These are phyloP conservation scores for Agyllia agylla DNA, from an alignment of 2,888 invertebrate species.

Conservation along the genomic window DNA sequence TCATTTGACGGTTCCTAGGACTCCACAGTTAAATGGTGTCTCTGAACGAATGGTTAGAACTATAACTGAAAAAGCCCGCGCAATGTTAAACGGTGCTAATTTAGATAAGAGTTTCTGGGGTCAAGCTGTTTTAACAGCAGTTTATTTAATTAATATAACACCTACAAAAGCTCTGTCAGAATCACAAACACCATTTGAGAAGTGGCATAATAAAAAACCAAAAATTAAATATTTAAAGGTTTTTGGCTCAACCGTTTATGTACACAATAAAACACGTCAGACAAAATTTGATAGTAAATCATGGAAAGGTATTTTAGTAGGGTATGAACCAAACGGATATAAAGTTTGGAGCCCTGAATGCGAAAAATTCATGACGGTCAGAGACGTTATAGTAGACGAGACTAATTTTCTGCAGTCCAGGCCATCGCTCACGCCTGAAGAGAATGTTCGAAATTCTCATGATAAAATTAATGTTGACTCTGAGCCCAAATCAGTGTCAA, in stretches of 20 bases:
- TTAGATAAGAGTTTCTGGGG: not conserved
- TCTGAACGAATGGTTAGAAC: not conserved
- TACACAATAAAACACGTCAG: not conserved
- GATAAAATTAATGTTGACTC: not conserved
- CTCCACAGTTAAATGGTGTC: not conserved
- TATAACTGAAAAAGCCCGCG: not conserved
- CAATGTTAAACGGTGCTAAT: not conserved
- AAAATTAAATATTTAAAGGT: constrained; percentile 79
- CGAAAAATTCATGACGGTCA: constrained; percentile 63
- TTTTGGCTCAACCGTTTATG: constrained; percentile 80
- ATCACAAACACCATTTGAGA: constrained; percentile 82
- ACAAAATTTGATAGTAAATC: not conserved
- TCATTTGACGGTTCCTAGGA: constrained; percentile 79
- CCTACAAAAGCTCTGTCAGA: constrained; percentile 43
- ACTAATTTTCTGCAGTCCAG: constrained; percentile 78
- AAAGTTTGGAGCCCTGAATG: not conserved
- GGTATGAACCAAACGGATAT: not conserved
- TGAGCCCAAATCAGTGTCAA: not conserved
- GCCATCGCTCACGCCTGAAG: constrained; percentile 34
- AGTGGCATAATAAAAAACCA: constrained; percentile 82
- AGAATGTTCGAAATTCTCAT: not conserved
- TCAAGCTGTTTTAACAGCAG: not conserved
- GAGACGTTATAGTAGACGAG: constrained; percentile 82
- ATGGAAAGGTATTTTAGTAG: not conserved
- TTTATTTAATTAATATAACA: not conserved